These are phyloP conservation scores for Jaculus jaculus DNA, from an alignment of 2,113 vertebrate species.

Conservation along the genomic window DNA sequence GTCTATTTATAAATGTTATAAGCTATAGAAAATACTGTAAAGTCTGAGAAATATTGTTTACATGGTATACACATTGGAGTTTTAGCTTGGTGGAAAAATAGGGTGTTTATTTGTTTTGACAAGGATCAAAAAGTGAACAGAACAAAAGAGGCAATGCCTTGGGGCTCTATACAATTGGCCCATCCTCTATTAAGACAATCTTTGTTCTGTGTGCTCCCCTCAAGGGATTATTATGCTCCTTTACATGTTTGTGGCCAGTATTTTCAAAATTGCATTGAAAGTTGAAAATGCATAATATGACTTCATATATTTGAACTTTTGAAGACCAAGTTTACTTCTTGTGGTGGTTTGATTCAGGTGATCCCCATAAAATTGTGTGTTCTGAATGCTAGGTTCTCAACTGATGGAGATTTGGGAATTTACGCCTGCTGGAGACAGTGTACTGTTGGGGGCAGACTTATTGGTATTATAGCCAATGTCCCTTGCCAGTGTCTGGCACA, in stretches of 20 bases:
- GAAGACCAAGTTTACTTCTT: not conserved
- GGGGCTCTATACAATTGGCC: not conserved
- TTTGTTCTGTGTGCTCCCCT: not conserved
- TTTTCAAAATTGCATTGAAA: slow-evolving; percentile 1
- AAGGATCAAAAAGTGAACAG: not conserved
- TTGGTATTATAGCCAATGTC: too few relatives aligned
- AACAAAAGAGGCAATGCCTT: not conserved
- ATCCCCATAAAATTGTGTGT: too few relatives aligned
- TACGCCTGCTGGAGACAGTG: too few relatives aligned
- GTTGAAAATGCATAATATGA: not conserved
- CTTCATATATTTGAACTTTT: not conserved
- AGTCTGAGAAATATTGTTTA: not conserved
- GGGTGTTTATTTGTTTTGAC: not conserved
- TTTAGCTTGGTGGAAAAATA: not conserved
- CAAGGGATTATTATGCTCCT: not conserved
- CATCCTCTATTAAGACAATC: not conserved
- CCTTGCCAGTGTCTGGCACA: too few relatives aligned
- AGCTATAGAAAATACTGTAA: not conserved
- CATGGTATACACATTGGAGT: too few relatives aligned
- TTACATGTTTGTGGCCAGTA: not conserved
- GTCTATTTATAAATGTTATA: not conserved
- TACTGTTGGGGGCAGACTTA: too few relatives aligned
- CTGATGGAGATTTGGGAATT: too few relatives aligned
- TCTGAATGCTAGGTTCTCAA: too few relatives aligned
- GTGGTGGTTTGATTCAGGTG: too few relatives aligned